Evolutionary conservation across 2,113 vertebrate species (phyloP).

Genomic region (Tachuris rubrigastra): DNA sequence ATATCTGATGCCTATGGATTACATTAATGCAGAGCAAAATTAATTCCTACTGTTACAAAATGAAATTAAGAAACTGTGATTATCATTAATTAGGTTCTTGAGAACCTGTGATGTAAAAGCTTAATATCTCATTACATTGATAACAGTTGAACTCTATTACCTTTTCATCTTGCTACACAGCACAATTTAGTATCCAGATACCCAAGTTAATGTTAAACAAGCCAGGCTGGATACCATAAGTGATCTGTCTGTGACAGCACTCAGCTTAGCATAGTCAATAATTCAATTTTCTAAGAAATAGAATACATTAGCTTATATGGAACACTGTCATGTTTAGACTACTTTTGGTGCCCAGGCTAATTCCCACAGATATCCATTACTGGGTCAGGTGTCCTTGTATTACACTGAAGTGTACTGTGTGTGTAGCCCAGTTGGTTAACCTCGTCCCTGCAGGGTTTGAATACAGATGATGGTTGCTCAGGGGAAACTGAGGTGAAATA

Average conservation of each 20-base stretch:
- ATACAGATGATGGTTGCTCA: not conserved
- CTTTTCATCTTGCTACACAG: slow-evolving; percentile 4
- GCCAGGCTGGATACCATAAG: not conserved
- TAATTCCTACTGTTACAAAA: slow-evolving; percentile 35
- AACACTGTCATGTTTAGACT: slow-evolving; percentile 17
- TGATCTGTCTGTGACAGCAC: not conserved
- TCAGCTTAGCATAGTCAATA: not conserved
- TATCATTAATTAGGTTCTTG: slow-evolving; percentile 29
- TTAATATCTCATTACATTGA: slow-evolving; percentile 17
- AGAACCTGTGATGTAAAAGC: slow-evolving; percentile 17
- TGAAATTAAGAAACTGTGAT: not conserved
- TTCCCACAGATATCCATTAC: not conserved
- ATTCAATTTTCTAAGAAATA: slow-evolving; percentile 30
- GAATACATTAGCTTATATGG: not conserved
- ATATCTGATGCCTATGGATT: slow-evolving; percentile 14
- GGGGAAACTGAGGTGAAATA: not conserved
- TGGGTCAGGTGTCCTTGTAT: not conserved
- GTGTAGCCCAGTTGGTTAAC: not conserved
- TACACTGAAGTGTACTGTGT: not conserved
- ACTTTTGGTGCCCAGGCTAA: slow-evolving; percentile 4
- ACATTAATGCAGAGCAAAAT: not conserved
- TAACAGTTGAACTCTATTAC: slow-evolving; percentile 5
- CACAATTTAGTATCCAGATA: slow-evolving; percentile 34
- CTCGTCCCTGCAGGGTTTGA: not conserved
- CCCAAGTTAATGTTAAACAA: slow-evolving; percentile 27